Base-by-base conservation (phyloP, 2,797 vertebrate species). In the Xenopus petersii region DNA sequence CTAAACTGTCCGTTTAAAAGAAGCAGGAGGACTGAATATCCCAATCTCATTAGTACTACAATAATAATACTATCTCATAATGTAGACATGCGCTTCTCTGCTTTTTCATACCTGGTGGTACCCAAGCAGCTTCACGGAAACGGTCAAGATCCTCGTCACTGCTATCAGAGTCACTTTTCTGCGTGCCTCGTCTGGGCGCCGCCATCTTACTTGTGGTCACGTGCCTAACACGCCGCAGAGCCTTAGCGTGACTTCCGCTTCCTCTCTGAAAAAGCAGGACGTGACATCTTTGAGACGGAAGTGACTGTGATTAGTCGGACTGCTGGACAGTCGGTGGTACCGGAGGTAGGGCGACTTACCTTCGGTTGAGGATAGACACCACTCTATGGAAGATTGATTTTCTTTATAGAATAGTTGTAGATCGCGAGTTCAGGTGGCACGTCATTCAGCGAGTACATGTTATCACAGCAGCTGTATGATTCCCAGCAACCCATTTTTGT, bases 71-170 rank as follows among this genome's bases (percentile, higher is more conserved):
- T 42, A 42, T 5, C 4, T 42, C 36, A 5, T 42, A 30, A 30
- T 42, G 4, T 4, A 6, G 4, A 5, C 36, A 42, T 42, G 36
- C 36, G 36, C 36, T 42, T 42, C 36, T 42, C 36, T 42, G 1
- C 36, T 6, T 12, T 16, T 0, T 15, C 66, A 64, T 47, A 79
- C 77, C 62, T 12, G 71, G 54, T 47, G 60, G 59, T 5, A 70
- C 80, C 93, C 92, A 94, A 10, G 90, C 86, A 0, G 92, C 92
- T 79, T 93, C 92, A 76, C 80, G 86, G 54, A 91, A 84, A 56
- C 83, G 82, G 24, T 79, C 83, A 0, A 87, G 46, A 17, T 61
- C 82, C 42, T 90, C 92, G 3, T 86, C 86, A 33, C 12, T 30
- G 2, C 36, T 42, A 4, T 70, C 76, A 36, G 71, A 65, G 1